Conservation (phyloP, 2,113 vertebrate genomes). For the Pluvianellus socialis region DNA sequence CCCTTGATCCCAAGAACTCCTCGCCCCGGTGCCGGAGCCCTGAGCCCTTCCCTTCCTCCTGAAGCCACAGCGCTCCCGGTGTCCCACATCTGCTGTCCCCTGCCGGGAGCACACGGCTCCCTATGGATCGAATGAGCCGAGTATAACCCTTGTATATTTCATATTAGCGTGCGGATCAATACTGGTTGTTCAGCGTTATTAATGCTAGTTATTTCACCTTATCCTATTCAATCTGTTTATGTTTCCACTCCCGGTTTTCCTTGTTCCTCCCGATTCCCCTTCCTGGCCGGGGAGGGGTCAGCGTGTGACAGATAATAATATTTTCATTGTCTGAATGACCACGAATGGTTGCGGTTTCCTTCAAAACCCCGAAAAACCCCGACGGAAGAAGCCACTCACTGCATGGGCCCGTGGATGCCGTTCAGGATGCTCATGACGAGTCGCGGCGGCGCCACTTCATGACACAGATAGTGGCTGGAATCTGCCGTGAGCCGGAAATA, state of each 20-base stretch:
- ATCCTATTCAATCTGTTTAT: not conserved
- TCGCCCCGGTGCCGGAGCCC: not conserved
- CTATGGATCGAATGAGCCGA: not conserved
- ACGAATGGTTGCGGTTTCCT: not conserved
- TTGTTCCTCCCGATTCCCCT: not conserved
- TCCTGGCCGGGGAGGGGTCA: not conserved
- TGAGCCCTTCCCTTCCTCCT: not conserved
- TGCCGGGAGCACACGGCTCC: not conserved
- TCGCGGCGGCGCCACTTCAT: conserved; percentile 88
- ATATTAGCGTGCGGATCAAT: not conserved
- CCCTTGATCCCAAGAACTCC: not conserved
- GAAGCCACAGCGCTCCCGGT: not conserved
- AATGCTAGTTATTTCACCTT: not conserved
- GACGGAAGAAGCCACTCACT: conserved; percentile 73
- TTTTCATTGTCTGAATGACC: not conserved
- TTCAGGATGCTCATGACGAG: conserved; percentile 82
- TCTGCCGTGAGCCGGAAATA: conserved; percentile 92
- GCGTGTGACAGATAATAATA: not conserved
- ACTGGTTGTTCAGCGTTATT: not conserved
- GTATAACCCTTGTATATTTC: not conserved
- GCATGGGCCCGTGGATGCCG: conserved; percentile 88
- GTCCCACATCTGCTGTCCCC: not conserved
- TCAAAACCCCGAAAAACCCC: no score
- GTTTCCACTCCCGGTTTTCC: not conserved
- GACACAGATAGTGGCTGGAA: conserved; percentile 91